Evolutionary conservation across 2,797 vertebrate species (phyloP).

Genomic region (Spea hammondii): DNA sequence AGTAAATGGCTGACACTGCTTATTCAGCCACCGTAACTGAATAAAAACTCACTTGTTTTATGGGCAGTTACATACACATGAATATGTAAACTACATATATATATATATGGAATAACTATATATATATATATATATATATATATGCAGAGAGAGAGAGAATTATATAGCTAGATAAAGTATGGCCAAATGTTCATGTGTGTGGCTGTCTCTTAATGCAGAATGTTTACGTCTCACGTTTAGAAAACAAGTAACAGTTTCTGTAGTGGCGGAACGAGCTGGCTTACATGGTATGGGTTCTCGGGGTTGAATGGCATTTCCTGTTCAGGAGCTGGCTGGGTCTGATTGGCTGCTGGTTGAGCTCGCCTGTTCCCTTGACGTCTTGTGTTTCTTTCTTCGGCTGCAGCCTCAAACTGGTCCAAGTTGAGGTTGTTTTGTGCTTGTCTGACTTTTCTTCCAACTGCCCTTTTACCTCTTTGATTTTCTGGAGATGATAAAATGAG

Average conservation of each 20-base stretch:
- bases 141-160: too few species aligned
- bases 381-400: conserved; percentile 64
- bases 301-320: conserved; percentile 75
- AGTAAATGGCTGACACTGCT: background rate
- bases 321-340: conserved; percentile 62
- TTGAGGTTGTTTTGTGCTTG: conserved; percentile 63
- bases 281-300: conserved; percentile 89
- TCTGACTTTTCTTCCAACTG: conserved; percentile 69
- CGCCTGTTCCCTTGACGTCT: conserved; percentile 53
- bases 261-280: conserved; percentile 55
- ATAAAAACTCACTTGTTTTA: too few species aligned
- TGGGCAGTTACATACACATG: too few species aligned
- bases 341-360: conserved; percentile 55
- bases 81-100: too few species aligned
- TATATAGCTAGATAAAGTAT: too few species aligned
- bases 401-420: conserved; percentile 60
- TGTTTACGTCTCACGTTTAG: background rate
- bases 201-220: too few species aligned
- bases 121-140: too few species aligned
- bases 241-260: too few species aligned
- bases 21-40: background rate
- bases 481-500: conserved; percentile 61
- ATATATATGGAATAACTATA: too few species aligned
- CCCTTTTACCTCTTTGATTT: conserved; percentile 79
- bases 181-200: too few species aligned